A percentile compares a stretch with the other conserved stretches of the same genome.
These are phyloP conservation scores for Entosphenus tridentatus DNA, from an alignment of 2,113 vertebrate species.

Conservation along the genomic window DNA sequence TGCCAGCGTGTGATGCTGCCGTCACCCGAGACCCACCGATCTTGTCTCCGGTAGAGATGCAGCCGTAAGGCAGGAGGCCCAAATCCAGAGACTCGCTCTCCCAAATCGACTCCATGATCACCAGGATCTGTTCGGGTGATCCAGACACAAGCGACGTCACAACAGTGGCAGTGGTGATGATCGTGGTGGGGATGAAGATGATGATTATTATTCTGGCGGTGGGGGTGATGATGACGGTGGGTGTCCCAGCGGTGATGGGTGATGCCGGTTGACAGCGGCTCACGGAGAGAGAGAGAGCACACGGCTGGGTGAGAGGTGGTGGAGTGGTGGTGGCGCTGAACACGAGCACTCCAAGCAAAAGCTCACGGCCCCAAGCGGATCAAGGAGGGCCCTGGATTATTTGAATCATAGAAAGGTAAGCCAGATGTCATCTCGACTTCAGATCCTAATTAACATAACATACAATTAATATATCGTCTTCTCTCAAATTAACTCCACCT, in stretches of 20 bases:
- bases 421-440: not conserved
- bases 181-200: too few relatives aligned
- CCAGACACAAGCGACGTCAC: too few relatives aligned
- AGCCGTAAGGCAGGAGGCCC: constrained; percentile 34
- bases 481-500: too few relatives aligned
- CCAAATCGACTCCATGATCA: constrained; percentile 41
- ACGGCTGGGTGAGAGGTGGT: constrained; percentile 7
- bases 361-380: not conserved
- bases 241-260: too few relatives aligned
- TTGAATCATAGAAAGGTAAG: not conserved
- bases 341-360: not conserved
- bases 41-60: constrained; percentile 36
- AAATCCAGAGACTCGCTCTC: constrained; percentile 32
- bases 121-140: constrained; percentile 19
- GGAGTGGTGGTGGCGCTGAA: not conserved
- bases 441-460: too few relatives aligned
- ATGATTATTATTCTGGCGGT: too few relatives aligned
- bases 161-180: too few relatives aligned
- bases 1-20: too few relatives aligned
- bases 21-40: constrained; percentile 19
- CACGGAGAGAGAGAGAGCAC: too few relatives aligned
- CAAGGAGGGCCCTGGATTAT: not conserved
- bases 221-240: too few relatives aligned
- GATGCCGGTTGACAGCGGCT: too few relatives aligned
- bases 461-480: too few relatives aligned